Evolutionary conservation across 2,888 invertebrate genomes (phyloP), one percentile per base, ranked within the genome.

Genomic region (Teinopalpus imperialis): DNA sequence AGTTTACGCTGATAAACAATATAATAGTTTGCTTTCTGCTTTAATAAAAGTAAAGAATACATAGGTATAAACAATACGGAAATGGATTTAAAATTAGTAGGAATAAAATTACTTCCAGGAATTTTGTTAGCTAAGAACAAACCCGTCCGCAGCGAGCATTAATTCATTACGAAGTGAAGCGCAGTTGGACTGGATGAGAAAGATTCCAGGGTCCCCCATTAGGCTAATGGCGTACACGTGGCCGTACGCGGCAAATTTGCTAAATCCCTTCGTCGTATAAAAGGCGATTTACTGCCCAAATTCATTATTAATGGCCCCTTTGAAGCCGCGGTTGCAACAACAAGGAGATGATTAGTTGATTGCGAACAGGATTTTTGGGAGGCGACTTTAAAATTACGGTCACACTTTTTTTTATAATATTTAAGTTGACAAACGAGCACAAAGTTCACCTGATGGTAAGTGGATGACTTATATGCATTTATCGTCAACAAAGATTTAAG

Each of bases 151-250:
- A 1, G 35, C 29, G 46, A 36, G 23, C 29, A 24, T 43, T 34
- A 34, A 40, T 34, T 35, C 50, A 44, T 31, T 10, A 40, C 43
- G 36, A 39, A 13, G 30, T 41, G 24, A 34, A 35, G 47, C 40
- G 29, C 21, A 37, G 45, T 53, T 29, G 46, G 21, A 40, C 41
- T 43, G 35, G 36, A 57, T 64, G 62, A 54, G 63, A 77, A 79
- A 77, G 81, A 81, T 79, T 79, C 78, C 72, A 64, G 69, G 64
- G 47, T 37, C 64, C 65, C 58, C 78, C 81, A 87, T 88, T 86
- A 87, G 71, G 59, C 67, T 86, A 88, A 88, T 87, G 81, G 79
- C 54, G 56, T 66, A 80, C 87, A 85, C 87, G 87, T 85, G 87
- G 81, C 86, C 58, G 50, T 46, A 53, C 47, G 55, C 47, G 57